Base-by-base conservation (phyloP, 2,888 invertebrate genomes). In the Drosophila mercatorum region DNA sequence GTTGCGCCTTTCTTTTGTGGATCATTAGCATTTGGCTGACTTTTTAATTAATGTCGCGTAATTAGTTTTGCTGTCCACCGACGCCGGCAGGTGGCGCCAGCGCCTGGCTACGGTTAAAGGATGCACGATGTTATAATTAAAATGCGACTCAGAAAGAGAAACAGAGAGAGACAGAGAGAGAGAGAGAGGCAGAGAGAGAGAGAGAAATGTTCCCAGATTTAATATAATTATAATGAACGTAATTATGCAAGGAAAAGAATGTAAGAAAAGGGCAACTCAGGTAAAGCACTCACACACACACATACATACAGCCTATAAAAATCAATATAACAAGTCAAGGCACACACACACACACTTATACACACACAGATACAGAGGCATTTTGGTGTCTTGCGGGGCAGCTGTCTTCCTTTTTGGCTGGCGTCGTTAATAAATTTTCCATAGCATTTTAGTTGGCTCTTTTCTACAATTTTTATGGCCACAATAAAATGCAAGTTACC, bases 221-320 rank as follows among this genome's bases (percentile, higher is more conserved):
- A 86, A 83, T 83, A 83, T 78, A 86, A 87, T 80, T 83, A 81
- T 89, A 89, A 83, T 87, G 81, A 81, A 72, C 69, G 69, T 80
- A 86, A 88, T 83, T 86, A 86, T 76, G 78, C 72, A 71, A 70
- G 63, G 67, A 68, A 38, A 57, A 38, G 22, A 43, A 57, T 36
- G 36, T 51, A 68, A 28, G 49, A 34, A 51, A 51, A 17, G 55
- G 65, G 58, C 58, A 65, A 62, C 47, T 36, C 70, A 70, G 70
- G 64, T 64, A 53, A 60, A 69, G 44, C 10, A 26, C 17, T 31
- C 38, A 22, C 12, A 26, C 22, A 26, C 49, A 51, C 55, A 17
- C 17, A 17, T 12, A 26, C 49, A 51, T 41, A 17, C 46, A 49
- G 17, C 40, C 11, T 51, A 66, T 10, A 14, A 73, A 63, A 78